Base-by-base conservation (phyloP, 2,888 invertebrate genomes). In the Drosophila nr. perissopoda region DNA sequence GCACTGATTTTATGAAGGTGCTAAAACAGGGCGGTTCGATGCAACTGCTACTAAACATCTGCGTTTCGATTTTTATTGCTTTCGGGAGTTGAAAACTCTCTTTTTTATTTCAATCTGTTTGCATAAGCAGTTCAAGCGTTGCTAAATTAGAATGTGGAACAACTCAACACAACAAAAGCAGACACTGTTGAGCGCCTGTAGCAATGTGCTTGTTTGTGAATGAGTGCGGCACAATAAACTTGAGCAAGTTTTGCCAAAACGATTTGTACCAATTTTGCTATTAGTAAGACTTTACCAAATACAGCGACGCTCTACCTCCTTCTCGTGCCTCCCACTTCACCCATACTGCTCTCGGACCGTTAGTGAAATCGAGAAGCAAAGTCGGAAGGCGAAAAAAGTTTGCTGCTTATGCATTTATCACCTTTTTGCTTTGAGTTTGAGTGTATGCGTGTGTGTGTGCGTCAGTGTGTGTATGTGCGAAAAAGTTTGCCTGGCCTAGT, bases 81-180 rank as follows among this genome's bases (percentile, higher is more conserved):
- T 86, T 74, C 70, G 69, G 64, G 83, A 76, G 69, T 78, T 59
- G 58, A 67, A 63, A 80, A 80, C 81, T 87, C 83, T 76, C 78
- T 73, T 77, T 89, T 90, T 89, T 87, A 91, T 92, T 91, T 91
- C 90, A 91, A 92, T 91, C 91, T 91, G 89, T 91, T 91, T 89
- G 89, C 83, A 90, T 90, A 83, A 87, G 89, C 90, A 91, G 91
- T 91, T 91, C 83, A 91, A 87, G 78, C 78, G 82, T 68, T 60
- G 69, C 85, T 73, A 88, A 90, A 88, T 89, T 88, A 90, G 74
- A 88, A 89, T 83, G 82, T 82, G 77, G 61, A 72, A 75, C 73
- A 78, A 63, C 75, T 73, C 60, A 83, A 76, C 77, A 71, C 67
- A 83, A 88, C 74, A 40, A 6, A 25, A 66, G 64, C 68, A 54